Evolutionary conservation across 23 tunicate genomes (phyloP).

Genomic region (Corella eumyota): DNA sequence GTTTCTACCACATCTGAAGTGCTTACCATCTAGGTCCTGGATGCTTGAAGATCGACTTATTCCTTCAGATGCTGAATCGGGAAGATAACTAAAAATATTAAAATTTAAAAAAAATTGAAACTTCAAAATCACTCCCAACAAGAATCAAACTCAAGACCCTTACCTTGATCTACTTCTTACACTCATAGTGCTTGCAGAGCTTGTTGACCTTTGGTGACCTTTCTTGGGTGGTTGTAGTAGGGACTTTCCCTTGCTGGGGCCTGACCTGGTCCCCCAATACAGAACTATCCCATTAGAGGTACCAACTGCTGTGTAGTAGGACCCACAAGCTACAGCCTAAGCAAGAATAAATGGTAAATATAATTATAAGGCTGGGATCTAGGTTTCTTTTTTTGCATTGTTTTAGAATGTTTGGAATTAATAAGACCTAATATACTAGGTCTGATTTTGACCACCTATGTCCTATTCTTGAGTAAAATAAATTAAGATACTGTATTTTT

Average conservation of each 20-base stretch:
- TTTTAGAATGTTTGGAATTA: too few species aligned
- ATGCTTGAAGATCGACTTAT: conserved; percentile 53
- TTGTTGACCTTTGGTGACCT: conserved; percentile 33
- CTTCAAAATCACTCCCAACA: neutral
- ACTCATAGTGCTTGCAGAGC: conserved; percentile 57
- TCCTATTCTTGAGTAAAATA: too few species aligned
- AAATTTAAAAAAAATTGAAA: neutral
- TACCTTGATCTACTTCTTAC: conserved; percentile 39
- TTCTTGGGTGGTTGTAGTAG: conserved; percentile 23
- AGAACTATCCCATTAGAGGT: conserved; percentile 32
- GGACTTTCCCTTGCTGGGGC: neutral
- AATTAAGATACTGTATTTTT: too few species aligned
- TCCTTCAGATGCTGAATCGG: conserved; percentile 35
- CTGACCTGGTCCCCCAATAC: conserved; percentile 85
- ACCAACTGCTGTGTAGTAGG: conserved; percentile 63
- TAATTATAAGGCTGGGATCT: too few species aligned
- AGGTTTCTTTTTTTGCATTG: too few species aligned
- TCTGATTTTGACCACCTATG: too few species aligned
- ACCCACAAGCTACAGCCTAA: conserved; percentile 64
- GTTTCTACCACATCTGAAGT: neutral
- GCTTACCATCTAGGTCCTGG: conserved; percentile 40
- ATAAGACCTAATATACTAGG: too few species aligned
- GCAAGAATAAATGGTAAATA: neutral
- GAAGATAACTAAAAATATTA: conserved; percentile 21
- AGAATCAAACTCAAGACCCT: neutral